These are phyloP conservation scores for Orbicella faveolata DNA, from an alignment of 64 coral and sea anemone species.

Conservation along the genomic window DNA sequence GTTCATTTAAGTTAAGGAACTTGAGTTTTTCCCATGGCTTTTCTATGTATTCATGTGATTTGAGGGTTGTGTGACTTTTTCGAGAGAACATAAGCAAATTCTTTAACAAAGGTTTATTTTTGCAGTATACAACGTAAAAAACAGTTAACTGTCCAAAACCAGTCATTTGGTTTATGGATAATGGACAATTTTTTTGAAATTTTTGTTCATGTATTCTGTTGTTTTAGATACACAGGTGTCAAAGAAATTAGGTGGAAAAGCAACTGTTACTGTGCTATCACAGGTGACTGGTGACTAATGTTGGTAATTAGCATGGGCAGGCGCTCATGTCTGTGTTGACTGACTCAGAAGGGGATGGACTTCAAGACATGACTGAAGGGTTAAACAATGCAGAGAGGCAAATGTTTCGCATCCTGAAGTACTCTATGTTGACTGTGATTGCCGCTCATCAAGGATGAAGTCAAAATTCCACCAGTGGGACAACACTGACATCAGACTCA, in stretches of 20 bases:
- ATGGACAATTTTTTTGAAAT: no score
- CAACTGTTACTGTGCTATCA: constrained; percentile 15
- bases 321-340: constrained; percentile 42
- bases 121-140: no score
- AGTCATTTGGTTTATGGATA: no score
- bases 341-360: constrained; percentile 19
- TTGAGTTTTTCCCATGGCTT: no score
- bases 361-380: constrained; percentile 40
- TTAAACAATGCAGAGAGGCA: not conserved
- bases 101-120: no score
- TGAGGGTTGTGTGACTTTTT: no score
- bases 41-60: no score
- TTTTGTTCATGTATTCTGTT: no score
- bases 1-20: no score
- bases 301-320: constrained; percentile 53
- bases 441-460: not conserved
- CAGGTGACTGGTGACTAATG: constrained; percentile 33
- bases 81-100: no score
- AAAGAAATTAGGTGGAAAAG: constrained; percentile 49
- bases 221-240: no score
- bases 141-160: no score
- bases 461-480: not conserved
- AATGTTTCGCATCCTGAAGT: constrained; percentile 18
- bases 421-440: constrained; percentile 53
- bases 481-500: constrained; percentile 13